Evolutionary conservation across 2,888 invertebrate genomes (phyloP), one percentile per base, ranked within the genome.

Genomic region (Choristoneura rosaceana): DNA sequence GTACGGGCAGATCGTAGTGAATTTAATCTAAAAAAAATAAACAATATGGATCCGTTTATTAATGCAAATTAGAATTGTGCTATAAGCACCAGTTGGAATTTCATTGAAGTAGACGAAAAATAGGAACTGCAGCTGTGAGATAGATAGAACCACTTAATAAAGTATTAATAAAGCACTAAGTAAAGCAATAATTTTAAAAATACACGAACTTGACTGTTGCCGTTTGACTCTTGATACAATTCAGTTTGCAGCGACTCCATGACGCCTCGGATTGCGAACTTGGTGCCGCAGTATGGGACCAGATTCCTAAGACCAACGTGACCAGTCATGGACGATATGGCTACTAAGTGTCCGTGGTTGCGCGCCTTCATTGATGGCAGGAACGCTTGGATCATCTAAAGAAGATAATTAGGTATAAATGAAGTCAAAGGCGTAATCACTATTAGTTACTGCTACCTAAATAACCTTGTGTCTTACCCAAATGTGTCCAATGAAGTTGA

Each of bases 1-100:
- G 86, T 97, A 98, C 0, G 99, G 98, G 84, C 95, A 98, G 63
- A 99, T 95, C 0, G 96, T 96, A 0, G 98, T 98, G 68, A 97
- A 95, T 79, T 97, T 96, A 60, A 99, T 95, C 94, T 96, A 86
- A 10, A 43, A 43, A 41, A 43, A 43, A 43, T 43, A 10, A 34
- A 34, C 4, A 34, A 34, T 25, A 25, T 25, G 25, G 25, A 25
- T 25, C 25, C 25, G 25, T 25, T 25, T 25, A 34, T 7, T 34
- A 34, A 34, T 34, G 34, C 7, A 34, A 34, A 4, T 34, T 34
- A 34, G 34, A 34, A 34, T 4, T 34, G 3, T 34, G 34, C 7
- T 34, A 34, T 34, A 34, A 34, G 7, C 4, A 34, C 34, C 1
- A 5, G 34, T 34, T 34, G 0, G 0, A 34, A 34, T 34, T 34